Percentiles rank a stretch among this genome's conserved stretches.
Conservation (phyloP, 2,888 invertebrate species). For the Chelonus formosanus region DNA sequence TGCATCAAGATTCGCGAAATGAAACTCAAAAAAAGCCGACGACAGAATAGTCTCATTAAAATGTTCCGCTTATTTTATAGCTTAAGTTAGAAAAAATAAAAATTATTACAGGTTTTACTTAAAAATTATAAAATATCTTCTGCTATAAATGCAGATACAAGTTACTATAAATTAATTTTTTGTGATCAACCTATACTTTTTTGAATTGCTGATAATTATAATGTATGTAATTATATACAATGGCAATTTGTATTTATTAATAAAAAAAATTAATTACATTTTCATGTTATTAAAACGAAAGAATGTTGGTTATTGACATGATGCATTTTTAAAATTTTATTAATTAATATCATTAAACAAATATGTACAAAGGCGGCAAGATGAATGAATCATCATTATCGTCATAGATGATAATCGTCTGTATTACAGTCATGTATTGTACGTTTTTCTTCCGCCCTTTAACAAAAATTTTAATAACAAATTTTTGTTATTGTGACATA, state of each 20-base stretch:
- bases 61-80: constrained; percentile 6
- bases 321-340: constrained; percentile 37
- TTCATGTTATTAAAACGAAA: background rate
- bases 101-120: background rate
- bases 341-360: constrained; percentile 49
- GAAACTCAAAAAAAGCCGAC: background rate
- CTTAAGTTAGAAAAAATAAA: background rate
- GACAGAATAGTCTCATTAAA: constrained; percentile 16
- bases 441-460: constrained; percentile 13
- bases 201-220: no score
- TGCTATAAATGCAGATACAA: no score
- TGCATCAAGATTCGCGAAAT: background rate
- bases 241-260: no score
- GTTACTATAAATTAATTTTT: no score
- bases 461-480: constrained; percentile 5
- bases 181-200: no score
- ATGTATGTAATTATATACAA: no score
- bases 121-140: no score
- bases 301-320: constrained; percentile 33
- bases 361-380: constrained; percentile 53
- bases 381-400: constrained; percentile 38
- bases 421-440: constrained; percentile 31
- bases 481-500: constrained; percentile 14
- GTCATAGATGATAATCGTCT: constrained; percentile 10
- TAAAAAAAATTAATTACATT: no score